Evolutionary conservation across 1,140 invertebrate species (phyloP), one percentile per base, ranked within the genome.

Genomic region (Drosophila sulfurigaster): DNA sequence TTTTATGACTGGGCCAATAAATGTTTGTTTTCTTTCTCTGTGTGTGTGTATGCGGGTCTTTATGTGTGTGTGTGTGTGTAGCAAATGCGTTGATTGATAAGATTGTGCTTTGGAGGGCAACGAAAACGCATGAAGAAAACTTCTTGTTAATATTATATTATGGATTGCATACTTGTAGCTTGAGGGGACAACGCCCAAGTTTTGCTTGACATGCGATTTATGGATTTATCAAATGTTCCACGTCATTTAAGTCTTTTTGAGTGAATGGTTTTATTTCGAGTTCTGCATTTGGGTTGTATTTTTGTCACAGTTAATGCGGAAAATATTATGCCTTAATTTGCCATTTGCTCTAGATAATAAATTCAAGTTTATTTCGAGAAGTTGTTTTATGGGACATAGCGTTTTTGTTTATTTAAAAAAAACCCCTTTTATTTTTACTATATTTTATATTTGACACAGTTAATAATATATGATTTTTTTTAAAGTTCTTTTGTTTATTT

Each of bases 1-100:
- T 86, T 86, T 87, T 82, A 87, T 69, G 75, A 68, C 78, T 75
- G 38, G 56, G 15, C 41, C 20, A 65, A 75, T 62, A 62, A 71
- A 82, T 66, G 48, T 49, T 68, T 65, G 64, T 45, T 1, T 3
- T 25, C 20, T 3, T 3, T 58, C 56, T 25, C 59, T 54, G 69
- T 59, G 45, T 35, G 16, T 38, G 11, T 25, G 20, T 6, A 20
- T 30, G 70, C 46, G 32, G 25, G 45, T 51, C 20, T 25, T 25
- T 56, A 60, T 52, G 69, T 35, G 16, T 38, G 11, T 35, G 20
- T 8, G 30, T 30, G 70, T 60, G 32, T 38, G 45, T 51, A n/a
- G n/a, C 13, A 8, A 20, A 25, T 51, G 28, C 63, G 80, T 59
- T 69, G 81, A 83, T 83, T 70, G 77, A 81, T 85, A 51, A 46